phyloP scores from a whole-genome alignment of 1,140 invertebrate genomes.

The Amyelois transitella region DNA sequence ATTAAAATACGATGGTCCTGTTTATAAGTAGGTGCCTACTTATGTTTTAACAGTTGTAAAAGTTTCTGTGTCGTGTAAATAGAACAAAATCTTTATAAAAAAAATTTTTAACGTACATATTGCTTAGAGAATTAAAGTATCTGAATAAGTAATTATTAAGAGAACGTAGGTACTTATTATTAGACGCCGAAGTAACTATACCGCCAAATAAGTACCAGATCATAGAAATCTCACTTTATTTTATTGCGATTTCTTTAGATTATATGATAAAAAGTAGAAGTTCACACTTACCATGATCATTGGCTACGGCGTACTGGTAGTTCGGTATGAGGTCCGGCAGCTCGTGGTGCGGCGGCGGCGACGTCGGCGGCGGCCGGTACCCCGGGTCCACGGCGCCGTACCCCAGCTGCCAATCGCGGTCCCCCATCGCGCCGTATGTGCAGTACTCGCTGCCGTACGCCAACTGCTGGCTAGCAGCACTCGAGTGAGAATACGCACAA shows the following conservation, averaged over 20 bases:
- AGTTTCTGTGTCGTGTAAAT: too few relatives aligned
- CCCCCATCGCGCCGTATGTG: slow-evolving; percentile 41
- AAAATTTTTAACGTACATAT: too few relatives aligned
- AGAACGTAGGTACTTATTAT: too few relatives aligned
- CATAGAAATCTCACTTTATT: too few relatives aligned
- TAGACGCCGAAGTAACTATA: too few relatives aligned
- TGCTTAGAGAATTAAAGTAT: too few relatives aligned
- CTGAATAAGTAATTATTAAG: too few relatives aligned
- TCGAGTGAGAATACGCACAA: slow-evolving; percentile 46
- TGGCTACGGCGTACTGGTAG: slow-evolving; percentile 61
- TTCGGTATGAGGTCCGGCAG: slow-evolving; percentile 57
- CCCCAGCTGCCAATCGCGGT: slow-evolving; percentile 47
- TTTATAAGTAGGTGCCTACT: too few relatives aligned
- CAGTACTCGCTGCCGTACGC: slow-evolving; percentile 57
- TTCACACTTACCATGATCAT: slow-evolving; percentile 57
- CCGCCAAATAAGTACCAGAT: too few relatives aligned
- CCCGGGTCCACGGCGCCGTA: slow-evolving; percentile 44
- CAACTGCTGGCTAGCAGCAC: slow-evolving; percentile 41
- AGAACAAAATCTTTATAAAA: too few relatives aligned
- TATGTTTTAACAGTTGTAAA: too few relatives aligned
- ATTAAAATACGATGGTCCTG: too few relatives aligned
- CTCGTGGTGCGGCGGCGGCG: slow-evolving; percentile 42
- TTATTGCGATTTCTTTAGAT: background rate
- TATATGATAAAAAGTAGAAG: background rate
- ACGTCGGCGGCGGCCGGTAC: slow-evolving; percentile 41